A percentile compares a stretch with the other conserved stretches of the same genome.
These are phyloP conservation scores for Microdon myrmicae DNA, from an alignment of 2,888 invertebrate species.

Conservation along the genomic window DNA sequence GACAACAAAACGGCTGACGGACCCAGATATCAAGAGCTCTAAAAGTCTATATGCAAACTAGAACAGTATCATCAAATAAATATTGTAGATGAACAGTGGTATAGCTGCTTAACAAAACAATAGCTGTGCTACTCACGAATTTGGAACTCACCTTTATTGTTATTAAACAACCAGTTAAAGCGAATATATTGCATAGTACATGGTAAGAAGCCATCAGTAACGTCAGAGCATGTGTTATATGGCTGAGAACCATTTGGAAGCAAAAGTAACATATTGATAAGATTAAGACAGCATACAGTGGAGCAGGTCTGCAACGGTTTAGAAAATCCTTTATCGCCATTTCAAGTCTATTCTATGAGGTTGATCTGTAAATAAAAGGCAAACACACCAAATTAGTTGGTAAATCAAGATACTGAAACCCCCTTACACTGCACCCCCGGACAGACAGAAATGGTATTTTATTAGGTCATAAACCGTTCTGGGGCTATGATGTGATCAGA, in stretches of 20 bases:
- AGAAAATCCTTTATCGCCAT: slow-evolving; percentile 86
- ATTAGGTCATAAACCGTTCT: no score
- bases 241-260: slow-evolving; percentile 85
- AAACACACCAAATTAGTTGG: neutral
- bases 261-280: slow-evolving; percentile 81
- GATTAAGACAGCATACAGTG: slow-evolving; percentile 77
- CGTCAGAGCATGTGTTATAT: slow-evolving; percentile 90
- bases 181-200: slow-evolving; percentile 92
- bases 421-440: no score
- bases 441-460: no score
- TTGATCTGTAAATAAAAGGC: neutral
- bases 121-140: no score
- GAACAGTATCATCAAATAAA: no score
- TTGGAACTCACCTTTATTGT: slow-evolving; percentile 77
- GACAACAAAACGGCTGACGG: no score
- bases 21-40: no score
- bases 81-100: no score
- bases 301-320: slow-evolving; percentile 78
- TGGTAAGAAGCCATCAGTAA: slow-evolving; percentile 93
- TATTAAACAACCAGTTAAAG: slow-evolving; percentile 81
- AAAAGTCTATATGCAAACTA: no score
- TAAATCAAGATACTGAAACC: no score
- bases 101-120: no score
- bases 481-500: no score
- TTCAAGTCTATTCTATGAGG: neutral